Evolutionary conservation across 2,888 invertebrate genomes (phyloP).

Genomic region (Phaonia tiefii): DNA sequence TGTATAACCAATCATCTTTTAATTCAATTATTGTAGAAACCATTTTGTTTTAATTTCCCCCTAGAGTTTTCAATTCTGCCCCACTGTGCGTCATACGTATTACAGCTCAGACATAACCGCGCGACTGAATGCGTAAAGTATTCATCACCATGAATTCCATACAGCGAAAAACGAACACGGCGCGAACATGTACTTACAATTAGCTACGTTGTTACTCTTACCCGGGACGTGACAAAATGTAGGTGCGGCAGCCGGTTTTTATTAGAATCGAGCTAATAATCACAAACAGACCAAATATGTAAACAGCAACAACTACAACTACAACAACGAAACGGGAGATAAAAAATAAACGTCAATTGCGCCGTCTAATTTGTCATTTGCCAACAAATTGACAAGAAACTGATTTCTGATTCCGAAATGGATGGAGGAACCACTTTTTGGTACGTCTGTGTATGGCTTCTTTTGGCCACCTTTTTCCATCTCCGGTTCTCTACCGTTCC

Average conservation of each 20-base stretch:
- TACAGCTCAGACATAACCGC: constrained; percentile 20
- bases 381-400: constrained; percentile 75
- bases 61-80: no score
- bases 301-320: constrained; percentile 44
- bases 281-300: constrained; percentile 43
- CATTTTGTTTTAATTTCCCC: no score
- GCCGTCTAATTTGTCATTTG: constrained; percentile 80
- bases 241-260: constrained; percentile 77
- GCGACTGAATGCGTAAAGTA: constrained; percentile 26
- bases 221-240: constrained; percentile 63
- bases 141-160: constrained; percentile 24
- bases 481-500: no score
- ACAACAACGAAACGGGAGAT: background rate
- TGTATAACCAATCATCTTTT: no score
- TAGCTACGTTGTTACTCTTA: constrained; percentile 55
- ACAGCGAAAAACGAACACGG: constrained; percentile 14
- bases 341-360: constrained; percentile 77
- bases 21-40: no score
- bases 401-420: constrained; percentile 70
- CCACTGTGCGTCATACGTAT: background rate
- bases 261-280: constrained; percentile 69
- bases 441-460: no score
- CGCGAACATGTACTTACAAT: constrained; percentile 61
- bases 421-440: background rate
- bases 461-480: background rate